Conservation (phyloP, 2,888 invertebrate genomes). For the Acanthosepion pharaonis region DNA sequence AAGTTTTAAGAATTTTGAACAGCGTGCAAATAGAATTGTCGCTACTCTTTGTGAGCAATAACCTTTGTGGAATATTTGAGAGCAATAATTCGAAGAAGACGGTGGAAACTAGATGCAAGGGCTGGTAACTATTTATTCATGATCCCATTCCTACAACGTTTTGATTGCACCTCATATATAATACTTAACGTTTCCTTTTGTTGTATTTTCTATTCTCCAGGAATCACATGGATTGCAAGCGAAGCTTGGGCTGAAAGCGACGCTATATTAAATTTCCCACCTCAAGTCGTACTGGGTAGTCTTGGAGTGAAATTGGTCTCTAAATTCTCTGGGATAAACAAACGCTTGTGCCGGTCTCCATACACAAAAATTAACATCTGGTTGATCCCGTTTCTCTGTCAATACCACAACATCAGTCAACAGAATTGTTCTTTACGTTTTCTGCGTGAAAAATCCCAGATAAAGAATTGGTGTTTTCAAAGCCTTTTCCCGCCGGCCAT, state of each 20-base stretch:
- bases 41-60: no score
- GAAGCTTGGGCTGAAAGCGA: slow-evolving; percentile 13
- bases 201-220: not conserved
- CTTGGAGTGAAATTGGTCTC: not conserved
- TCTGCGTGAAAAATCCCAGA: not conserved
- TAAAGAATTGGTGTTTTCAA: not conserved
- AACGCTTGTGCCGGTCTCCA: not conserved
- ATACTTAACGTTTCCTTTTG: no score
- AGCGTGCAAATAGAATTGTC: no score
- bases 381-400: slow-evolving; percentile 23
- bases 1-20: no score
- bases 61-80: no score
- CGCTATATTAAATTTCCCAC: not conserved
- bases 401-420: not conserved
- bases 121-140: no score
- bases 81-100: no score
- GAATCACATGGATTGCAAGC: slow-evolving; percentile 43
- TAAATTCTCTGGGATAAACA: not conserved
- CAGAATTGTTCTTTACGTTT: not conserved
- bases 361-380: not conserved
- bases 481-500: not conserved
- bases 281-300: not conserved
- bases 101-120: no score
- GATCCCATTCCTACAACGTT: no score
- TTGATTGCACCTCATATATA: no score